Evolutionary conservation across 2,797 vertebrate genomes (phyloP), one percentile per base, ranked within the genome.

Genomic region (Ispidina lecontei): DNA sequence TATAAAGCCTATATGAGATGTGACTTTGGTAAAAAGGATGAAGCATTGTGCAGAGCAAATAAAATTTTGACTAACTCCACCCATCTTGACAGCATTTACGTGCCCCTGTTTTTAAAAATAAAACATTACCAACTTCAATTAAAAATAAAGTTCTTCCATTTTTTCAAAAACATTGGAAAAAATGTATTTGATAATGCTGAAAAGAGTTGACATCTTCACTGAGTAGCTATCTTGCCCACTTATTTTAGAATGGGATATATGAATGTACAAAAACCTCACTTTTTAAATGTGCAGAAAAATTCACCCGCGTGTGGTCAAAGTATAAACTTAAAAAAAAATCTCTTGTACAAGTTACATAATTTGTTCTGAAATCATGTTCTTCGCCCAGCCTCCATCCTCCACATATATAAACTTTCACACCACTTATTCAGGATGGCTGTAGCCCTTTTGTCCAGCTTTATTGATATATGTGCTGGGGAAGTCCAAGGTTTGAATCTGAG

Each of bases 391-490:
- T 68, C 44, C 11, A 58, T 29, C 6, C 10, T 73, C 43, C 14
- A 4, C 16, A 15, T 15, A 33, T 79, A 43, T 59, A 29, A 54
- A 26, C 10, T 23, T 14, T 15, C 14, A 47, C 13, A 10, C 18
- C 12, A 19, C 17, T 28, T 35, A 56, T 41, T 25, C 18, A 31
- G 25, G 29, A 5, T 7, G 3, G 20, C 7, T 33, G 14, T 8
- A 70, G 20, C 31, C 29, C 31, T 63, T 67, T 29, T 25, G 37
- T 37, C 37, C 43, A 67, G 31, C 59, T 81, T 85, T 68, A 44
- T 7, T 26, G 29, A 60, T 6, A 85, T 2, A 4, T 0, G 0
- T 0, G 1, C 19, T 21, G 14, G 16, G 29, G 23, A 75, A 28
- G 18, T 59, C 46, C 12, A 47, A 4, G 41, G 4, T 7, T 44